Evolutionary conservation across 2,113 vertebrate genomes (phyloP), one percentile per base, ranked within the genome.

Genomic region (Rana temporaria): DNA sequence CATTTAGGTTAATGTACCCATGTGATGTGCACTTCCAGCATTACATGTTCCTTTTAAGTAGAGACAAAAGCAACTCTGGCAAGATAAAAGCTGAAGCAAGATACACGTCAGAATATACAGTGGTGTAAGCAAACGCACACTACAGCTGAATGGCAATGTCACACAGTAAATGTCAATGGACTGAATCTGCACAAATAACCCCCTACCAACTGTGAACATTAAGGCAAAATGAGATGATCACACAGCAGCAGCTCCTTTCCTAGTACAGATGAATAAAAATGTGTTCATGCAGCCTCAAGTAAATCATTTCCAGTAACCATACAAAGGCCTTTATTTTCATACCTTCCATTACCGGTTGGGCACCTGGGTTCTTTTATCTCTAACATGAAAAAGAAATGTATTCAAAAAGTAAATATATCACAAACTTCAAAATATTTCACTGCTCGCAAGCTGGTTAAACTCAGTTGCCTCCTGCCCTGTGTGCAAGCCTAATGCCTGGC

Each of bases 121-220:
- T n/a, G 17, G 66, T 56, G 68, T 38, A 81, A 74, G 60, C 59
- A 73, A 82, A 82, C 16, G 34, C 30, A 68, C 63, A 76, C 53
- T 55, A 34, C 69, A 57, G 69, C 69, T 73, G 60, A 81, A 81
- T 73, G 59, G 68, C 57, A 64, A 74, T 66, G 79, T 66, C 70
- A 57, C 70, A 74, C 63, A 67, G 80, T 75, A 82, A 75, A 75
- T 76, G 55, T 56, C 63, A 68, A 83, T 60, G 71, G 81, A 66
- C 81, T 32, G 55, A 57, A 74, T 74, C 53, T 83, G 63, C 55
- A 60, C 32, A 83, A 75, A 76, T 68, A 83, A 76, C 81, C 63
- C 62, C 72, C 71, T 83, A 76, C 71, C 81, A 82, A 82, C 53
- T 67, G 69, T 74, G 63, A 82, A 52, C 81, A 82, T 82, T 82